Evolutionary conservation across 1,140 invertebrate genomes (phyloP), one percentile per base, ranked within the genome.

Genomic region (Zaprionus taronus): DNA sequence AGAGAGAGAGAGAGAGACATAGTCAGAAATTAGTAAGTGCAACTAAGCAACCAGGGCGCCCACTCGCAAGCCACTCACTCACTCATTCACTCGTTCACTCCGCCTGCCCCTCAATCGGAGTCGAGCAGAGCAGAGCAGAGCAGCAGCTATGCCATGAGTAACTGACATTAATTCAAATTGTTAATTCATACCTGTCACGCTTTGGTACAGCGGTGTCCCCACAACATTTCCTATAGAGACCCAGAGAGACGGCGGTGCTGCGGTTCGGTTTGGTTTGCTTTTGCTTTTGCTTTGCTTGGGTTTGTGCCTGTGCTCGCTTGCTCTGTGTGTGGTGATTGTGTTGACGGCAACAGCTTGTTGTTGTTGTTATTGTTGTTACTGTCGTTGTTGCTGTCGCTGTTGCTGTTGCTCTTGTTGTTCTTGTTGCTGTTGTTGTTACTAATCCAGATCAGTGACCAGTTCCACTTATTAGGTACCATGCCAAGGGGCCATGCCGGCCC

Each of bases 151-250:
- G 85, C 85, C 85, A 90, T 90, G 85, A 90, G 85, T 90, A 90
- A 90, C 85, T 90, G 85, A 90, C 85, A 90, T 90, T 90, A 90
- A 90, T 90, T 90, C 85, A 90, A 90, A 90, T 90, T 90, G 85
- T 90, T 90, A 90, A 90, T 90, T 90, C 85, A 90, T 90, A 86
- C 85, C 85, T 90, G 85, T 90, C 85, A 90, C 85, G 85, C 85
- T 90, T 90, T 90, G 86, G 85, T 90, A 90, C 85, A 90, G 86
- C 85, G 85, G 86, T 90, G 86, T 90, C 85, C 85, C 85, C 85
- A 85, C 85, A 87, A 87, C 83, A 89, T 87, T 87, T 87, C 84
- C 84, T 87, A 76, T 72, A 63, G 58, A 63, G 66, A 56, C 72
- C 38, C 47, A 78, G 41, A 47, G 41, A 17, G n/a, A 47, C 15